These are phyloP conservation scores for Scomber japonicus DNA, from an alignment of 2,113 vertebrate species.

Conservation along the genomic window DNA sequence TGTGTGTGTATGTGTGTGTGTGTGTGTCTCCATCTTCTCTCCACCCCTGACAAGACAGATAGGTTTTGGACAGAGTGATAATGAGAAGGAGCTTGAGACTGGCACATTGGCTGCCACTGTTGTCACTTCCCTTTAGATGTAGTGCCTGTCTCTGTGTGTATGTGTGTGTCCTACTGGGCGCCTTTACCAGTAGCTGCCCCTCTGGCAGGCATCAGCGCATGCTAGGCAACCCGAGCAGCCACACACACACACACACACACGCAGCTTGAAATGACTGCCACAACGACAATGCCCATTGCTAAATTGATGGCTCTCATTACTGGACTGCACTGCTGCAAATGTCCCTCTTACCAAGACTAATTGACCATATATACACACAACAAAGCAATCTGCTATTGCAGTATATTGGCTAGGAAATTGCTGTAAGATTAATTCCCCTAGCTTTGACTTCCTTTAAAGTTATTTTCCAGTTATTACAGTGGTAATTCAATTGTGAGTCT, in stretches of 20 bases:
- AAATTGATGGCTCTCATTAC: conserved; percentile 74
- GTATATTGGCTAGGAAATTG: conserved; percentile 25
- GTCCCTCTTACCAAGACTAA: conserved; percentile 64
- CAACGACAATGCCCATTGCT: conserved; percentile 47
- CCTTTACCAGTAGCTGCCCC: conserved; percentile 56
- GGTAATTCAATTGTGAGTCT: background rate
- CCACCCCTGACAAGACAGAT: conserved; percentile 58
- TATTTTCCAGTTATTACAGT: conserved; percentile 29
- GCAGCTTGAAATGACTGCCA: conserved; percentile 36
- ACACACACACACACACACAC: conserved; percentile 1
- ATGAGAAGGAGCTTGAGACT: conserved; percentile 73
- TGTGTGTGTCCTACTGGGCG: conserved; percentile 32
- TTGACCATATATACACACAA: conserved; percentile 57
- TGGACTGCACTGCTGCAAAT: conserved; percentile 41
- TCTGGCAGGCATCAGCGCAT: conserved; percentile 37
- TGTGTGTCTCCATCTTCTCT: conserved; percentile 34
- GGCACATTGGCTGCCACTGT: conserved; percentile 66
- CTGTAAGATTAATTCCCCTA: conserved; percentile 25
- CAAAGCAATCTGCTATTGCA: conserved; percentile 62
- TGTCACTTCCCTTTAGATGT: conserved; percentile 75
- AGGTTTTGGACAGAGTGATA: conserved; percentile 74
- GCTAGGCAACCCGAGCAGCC: conserved; percentile 10
- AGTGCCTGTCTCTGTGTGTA: conserved; percentile 52
- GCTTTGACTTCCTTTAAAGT: conserved; percentile 32
- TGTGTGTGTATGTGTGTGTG: conserved; percentile 7